Evolutionary conservation across 2,888 invertebrate species (phyloP).

Genomic region (Oscheius sp.): DNA sequence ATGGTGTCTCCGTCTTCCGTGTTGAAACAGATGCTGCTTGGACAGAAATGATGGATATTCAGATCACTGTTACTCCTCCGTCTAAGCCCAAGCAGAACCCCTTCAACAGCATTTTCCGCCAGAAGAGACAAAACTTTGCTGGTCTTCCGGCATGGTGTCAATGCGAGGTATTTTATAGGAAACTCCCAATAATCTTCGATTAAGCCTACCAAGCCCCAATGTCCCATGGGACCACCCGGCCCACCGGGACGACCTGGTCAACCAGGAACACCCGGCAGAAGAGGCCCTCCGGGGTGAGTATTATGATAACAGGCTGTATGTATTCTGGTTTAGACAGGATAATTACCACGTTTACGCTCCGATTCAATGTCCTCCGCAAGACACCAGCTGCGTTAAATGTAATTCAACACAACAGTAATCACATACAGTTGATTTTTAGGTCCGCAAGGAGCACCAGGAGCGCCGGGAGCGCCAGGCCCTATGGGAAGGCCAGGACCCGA

Average conservation of each 20-base stretch:
- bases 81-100: constrained; percentile 63
- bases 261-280: constrained; percentile 58
- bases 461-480: constrained; percentile 59
- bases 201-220: constrained; percentile 65
- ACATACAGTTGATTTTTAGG: no score
- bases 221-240: constrained; percentile 64
- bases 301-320: constrained; percentile 34
- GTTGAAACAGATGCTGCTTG: constrained; percentile 71
- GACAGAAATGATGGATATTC: constrained; percentile 71
- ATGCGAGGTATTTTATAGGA: constrained; percentile 58
- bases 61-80: constrained; percentile 69
- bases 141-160: constrained; percentile 71
- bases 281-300: constrained; percentile 58
- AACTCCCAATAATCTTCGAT: no score
- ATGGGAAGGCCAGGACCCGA: constrained; percentile 64
- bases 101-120: constrained; percentile 70
- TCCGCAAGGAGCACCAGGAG: constrained; percentile 67
- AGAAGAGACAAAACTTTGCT: constrained; percentile 62
- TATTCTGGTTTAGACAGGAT: constrained; percentile 55
- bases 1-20: constrained; percentile 68
- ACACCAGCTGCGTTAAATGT: constrained; percentile 64
- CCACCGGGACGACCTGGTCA: constrained; percentile 64
- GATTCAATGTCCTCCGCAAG: constrained; percentile 56
- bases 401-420: no score
- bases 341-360: constrained; percentile 58